Conservation (phyloP, 2,888 invertebrate genomes). For the Acronicta alni region DNA sequence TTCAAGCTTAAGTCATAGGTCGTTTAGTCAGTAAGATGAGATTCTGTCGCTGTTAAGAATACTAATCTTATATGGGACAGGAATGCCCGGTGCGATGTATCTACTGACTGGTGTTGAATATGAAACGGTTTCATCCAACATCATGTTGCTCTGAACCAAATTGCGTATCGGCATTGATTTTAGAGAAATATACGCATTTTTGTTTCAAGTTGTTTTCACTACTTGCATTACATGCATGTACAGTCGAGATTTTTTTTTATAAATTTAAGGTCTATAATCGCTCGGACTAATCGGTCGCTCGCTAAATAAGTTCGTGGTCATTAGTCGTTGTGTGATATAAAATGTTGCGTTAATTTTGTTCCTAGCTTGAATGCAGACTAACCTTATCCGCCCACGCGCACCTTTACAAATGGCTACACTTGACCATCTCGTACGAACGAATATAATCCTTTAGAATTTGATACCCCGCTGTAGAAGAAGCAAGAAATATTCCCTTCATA, state of each 20-base stretch:
- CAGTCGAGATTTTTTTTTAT: too few species aligned
- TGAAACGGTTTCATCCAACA: too few species aligned
- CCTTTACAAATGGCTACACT: constrained; percentile 68
- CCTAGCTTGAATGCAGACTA: constrained; percentile 36
- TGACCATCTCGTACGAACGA: constrained; percentile 58
- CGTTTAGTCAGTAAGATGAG: constrained; percentile 19
- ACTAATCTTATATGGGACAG: constrained; percentile 11
- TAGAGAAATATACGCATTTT: too few species aligned
- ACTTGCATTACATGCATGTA: too few species aligned
- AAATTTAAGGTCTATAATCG: too few species aligned
- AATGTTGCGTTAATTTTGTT: constrained; percentile 23
- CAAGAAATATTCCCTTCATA: constrained; percentile 44
- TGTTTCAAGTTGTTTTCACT: too few species aligned
- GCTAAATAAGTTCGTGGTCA: too few species aligned
- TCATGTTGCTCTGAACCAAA: too few species aligned
- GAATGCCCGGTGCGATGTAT: constrained; percentile 12
- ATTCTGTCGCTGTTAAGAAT: constrained; percentile 11
- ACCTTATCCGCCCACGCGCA: constrained; percentile 57
- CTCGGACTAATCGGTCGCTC: too few species aligned
- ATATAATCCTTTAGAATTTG: constrained; percentile 63
- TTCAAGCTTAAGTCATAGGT: constrained; percentile 41
- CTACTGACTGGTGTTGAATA: neutral
- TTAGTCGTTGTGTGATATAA: constrained; percentile 1
- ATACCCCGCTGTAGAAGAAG: constrained; percentile 50
- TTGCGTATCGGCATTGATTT: too few species aligned